Evolutionary conservation across 2,113 vertebrate genomes (phyloP).

Genomic region (Leiothrix lutea): DNA sequence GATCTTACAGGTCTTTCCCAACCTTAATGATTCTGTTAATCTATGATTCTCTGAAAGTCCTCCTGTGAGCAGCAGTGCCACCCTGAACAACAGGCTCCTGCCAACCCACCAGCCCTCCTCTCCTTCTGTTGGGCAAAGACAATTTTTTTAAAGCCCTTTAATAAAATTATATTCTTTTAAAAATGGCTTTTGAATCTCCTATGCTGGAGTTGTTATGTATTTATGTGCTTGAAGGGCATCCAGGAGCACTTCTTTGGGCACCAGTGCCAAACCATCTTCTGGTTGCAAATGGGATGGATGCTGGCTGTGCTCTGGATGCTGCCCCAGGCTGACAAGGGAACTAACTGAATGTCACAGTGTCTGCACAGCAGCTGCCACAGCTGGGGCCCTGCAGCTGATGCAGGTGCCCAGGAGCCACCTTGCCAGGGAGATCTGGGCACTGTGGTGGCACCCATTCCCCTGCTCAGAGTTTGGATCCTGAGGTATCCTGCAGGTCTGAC

Average conservation of each 20-base stretch:
- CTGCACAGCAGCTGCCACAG: accelerated
- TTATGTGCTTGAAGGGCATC: slow-evolving; percentile 16
- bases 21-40: background rate
- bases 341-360: background rate
- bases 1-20: background rate
- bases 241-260: background rate
- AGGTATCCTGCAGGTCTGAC: background rate
- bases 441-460: accelerated
- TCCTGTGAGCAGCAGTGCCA: background rate
- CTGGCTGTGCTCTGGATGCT: background rate
- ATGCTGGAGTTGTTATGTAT: background rate
- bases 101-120: background rate
- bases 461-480: background rate
- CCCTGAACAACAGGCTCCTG: background rate
- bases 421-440: background rate
- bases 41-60: background rate
- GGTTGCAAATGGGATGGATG: background rate
- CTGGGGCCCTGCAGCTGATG: background rate
- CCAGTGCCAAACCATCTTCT: background rate
- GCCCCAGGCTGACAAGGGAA: background rate
- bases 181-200: background rate
- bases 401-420: background rate
- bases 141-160: slow-evolving; percentile 25
- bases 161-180: background rate
- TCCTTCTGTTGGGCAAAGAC: background rate